Conservation (phyloP, 2,888 invertebrate genomes). For the Troglohyphantes excavatus region DNA sequence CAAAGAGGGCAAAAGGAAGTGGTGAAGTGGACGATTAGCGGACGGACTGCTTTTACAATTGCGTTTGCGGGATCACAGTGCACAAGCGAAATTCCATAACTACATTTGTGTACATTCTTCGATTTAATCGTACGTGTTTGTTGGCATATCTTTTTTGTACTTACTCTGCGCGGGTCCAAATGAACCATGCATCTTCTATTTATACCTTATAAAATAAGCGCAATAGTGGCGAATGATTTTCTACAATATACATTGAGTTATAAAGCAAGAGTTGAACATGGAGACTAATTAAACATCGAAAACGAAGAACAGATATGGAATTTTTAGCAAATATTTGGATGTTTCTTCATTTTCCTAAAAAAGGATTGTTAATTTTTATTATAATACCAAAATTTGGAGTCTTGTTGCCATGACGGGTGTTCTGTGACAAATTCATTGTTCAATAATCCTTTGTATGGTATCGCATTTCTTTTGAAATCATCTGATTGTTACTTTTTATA, state of each 20-base stretch:
- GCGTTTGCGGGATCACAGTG: not conserved
- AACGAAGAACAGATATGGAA: too few species aligned
- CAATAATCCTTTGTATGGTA: not conserved
- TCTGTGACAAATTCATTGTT: not conserved
- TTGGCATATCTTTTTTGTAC: conserved; percentile 35
- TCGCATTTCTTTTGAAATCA: not conserved
- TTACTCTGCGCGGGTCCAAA: conserved; percentile 13
- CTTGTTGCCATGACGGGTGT: too few species aligned
- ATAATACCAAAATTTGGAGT: too few species aligned
- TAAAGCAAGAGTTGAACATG: too few species aligned
- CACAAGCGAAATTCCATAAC: conserved; percentile 25
- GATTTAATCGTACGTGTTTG: not conserved
- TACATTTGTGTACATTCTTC: conserved; percentile 48
- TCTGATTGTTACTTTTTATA: not conserved
- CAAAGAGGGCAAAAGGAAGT: conserved; percentile 56
- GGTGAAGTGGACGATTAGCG: not conserved
- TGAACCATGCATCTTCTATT: not conserved
- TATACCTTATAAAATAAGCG: too few species aligned
- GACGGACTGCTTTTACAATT: conserved; percentile 25
- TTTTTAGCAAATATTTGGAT: too few species aligned
- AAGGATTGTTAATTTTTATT: too few species aligned
- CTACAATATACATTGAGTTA: too few species aligned
- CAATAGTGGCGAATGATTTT: too few species aligned
- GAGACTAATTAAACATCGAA: too few species aligned
- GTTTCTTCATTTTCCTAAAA: too few species aligned